Evolutionary conservation across 2,888 invertebrate genomes (phyloP), one percentile per base, ranked within the genome.

Genomic region (Chesias legatella): DNA sequence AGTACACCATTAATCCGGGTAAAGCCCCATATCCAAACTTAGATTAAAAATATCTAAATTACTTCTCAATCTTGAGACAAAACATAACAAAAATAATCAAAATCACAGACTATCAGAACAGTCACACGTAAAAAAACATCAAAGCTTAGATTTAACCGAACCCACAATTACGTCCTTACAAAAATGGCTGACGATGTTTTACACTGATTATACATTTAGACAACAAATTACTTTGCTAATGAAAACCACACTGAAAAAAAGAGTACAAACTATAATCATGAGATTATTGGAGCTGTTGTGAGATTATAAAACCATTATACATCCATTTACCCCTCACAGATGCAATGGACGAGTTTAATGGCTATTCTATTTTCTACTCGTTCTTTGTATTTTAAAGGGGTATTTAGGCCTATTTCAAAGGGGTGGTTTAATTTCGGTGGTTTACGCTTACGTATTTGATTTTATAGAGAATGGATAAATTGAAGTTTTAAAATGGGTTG

Each of bases 191-290:
- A 59, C 59, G 67, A 64, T 64, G 63, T 62, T 67, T 68, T 64
- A 58, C 56, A 62, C 58, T 70, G 73, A 84, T 84, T 79, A 79
- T 71, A 76, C 53, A 75, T 80, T 76, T 64, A 61, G 63, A 60
- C 57, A 57, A 66, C 45, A 45, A 59, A 71, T 70, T 66, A 73
- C 67, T 62, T 58, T 56, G 47, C 76, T 85, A 85, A 84, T 84
- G 80, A 80, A 82, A 75, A 70, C 67, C 56, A 60, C 68, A 85
- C 84, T 86, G 86, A 86, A 86, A 88, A 86, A 88, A 86, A 65
- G 77, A 79, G 62, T 64, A 67, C 51, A 11, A 36, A 60, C 61
- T 54, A 60, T 79, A 83, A 85, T 82, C 80, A 70, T 59, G 66
- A 82, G 83, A 85, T 86, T 84, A 82, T 79, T 73, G 75, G 67